These are phyloP conservation scores for Sinocyclocheilus anophthalmus DNA, from an alignment of 2,113 vertebrate species.

Conservation along the genomic window DNA sequence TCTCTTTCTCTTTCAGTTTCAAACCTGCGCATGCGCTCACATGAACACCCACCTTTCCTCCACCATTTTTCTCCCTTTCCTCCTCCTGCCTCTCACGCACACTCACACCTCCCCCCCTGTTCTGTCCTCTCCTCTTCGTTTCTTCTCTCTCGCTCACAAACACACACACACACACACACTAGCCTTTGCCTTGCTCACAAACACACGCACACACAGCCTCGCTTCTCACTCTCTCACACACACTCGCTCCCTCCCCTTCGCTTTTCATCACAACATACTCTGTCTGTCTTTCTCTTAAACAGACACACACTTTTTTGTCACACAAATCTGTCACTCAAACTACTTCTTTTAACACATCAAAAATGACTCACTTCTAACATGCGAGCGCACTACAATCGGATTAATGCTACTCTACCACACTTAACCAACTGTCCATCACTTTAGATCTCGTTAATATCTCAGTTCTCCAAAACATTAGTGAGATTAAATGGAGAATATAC, in stretches of 20 bases:
- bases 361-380: conserved; percentile 42
- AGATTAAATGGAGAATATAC: background rate
- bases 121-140: conserved; percentile 64
- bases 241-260: conserved; percentile 51
- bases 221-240: conserved; percentile 52
- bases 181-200: conserved; percentile 28
- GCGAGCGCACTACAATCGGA: background rate
- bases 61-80: no score
- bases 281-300: conserved; percentile 65
- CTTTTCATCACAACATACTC: conserved; percentile 65
- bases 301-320: conserved; percentile 60
- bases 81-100: background rate
- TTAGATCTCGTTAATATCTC: background rate
- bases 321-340: conserved; percentile 53
- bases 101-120: conserved; percentile 58
- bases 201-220: conserved; percentile 34
- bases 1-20: conserved; percentile 56
- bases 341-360: conserved; percentile 32
- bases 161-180: conserved; percentile 24
- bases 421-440: background rate
- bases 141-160: conserved; percentile 47
- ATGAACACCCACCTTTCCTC: conserved; percentile 39
- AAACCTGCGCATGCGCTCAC: conserved; percentile 63
- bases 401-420: background rate
- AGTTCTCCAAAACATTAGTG: background rate